Evolutionary conservation across 2,113 vertebrate species (phyloP), one percentile per base, ranked within the genome.

Genomic region (Heteronetta atricapilla): DNA sequence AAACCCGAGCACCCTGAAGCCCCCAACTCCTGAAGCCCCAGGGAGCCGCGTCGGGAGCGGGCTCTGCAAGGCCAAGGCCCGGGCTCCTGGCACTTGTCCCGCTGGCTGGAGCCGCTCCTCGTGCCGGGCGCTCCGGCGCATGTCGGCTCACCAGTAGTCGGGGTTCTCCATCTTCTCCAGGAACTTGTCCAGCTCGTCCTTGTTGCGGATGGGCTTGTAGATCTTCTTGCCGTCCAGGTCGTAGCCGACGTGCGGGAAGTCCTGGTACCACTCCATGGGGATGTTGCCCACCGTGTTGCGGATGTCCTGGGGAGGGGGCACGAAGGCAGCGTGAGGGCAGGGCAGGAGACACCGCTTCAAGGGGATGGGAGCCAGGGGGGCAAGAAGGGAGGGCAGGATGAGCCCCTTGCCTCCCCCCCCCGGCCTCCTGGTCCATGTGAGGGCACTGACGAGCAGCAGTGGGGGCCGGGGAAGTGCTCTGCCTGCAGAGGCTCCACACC

Each of bases 221-320:
- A 99, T 99, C 89, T 97, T 98, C 68, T 96, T 98, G 42, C 99
- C 99, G 0, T 99, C 99, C 96, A 99, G 97, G 95, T 99, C 78
- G 3, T 99, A 99, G 38, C 99, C 99, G 2, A 99, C 93, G 84
- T 99, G 99, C 0, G 99, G 99, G 93, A 99, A 99, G 91, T 99
- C 98, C 58, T 98, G 97, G 91, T 99, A 99, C 99, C 99, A 99
- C 44, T 99, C 99, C 98, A 99, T 98, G 44, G 99, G 99, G 90
- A 99, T 98, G 69, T 99, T 99, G 59, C 99, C 99, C 89, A 99
- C 99, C 0, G 99, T 99, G 98, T 99, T 99, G 56, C 99, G 98
- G 84, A 99, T 98, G 88, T 99, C 99, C 99, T 99, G 96, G 9
- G 15, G n/a, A 36, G 34, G 48, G 33, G 3, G 6, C 4, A 58